Conservation (phyloP, 1,140 invertebrate species). For the Psix sp. region DNA sequence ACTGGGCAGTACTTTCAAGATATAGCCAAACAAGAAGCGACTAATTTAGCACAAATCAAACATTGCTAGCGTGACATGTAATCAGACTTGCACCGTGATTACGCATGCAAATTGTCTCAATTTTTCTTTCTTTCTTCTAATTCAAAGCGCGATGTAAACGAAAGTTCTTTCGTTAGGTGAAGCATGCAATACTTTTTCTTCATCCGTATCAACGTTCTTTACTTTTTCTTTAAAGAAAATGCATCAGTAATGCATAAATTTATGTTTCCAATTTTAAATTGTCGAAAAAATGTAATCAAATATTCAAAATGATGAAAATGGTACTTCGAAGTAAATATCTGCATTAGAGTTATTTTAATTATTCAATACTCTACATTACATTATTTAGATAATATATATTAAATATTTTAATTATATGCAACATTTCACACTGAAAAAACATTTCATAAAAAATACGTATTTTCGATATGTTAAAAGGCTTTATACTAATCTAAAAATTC, state of each 20-base stretch:
- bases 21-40: slow-evolving; percentile 14
- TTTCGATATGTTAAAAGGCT: too few relatives aligned
- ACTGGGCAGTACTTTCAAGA: slow-evolving; percentile 29
- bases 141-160: slow-evolving; percentile 27
- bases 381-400: too few relatives aligned
- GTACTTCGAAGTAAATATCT: too few relatives aligned
- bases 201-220: slow-evolving; percentile 5
- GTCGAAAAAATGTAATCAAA: too few relatives aligned
- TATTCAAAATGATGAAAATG: too few relatives aligned
- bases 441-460: too few relatives aligned
- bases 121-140: slow-evolving; percentile 27
- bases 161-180: slow-evolving; percentile 42
- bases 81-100: slow-evolving; percentile 23
- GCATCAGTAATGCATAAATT: neutral
- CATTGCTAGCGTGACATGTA: slow-evolving; percentile 23
- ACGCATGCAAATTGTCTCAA: slow-evolving; percentile 29
- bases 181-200: slow-evolving; percentile 40
- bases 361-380: too few relatives aligned
- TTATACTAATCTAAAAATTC: too few relatives aligned
- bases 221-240: slow-evolving; percentile 20
- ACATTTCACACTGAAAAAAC: too few relatives aligned
- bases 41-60: slow-evolving; percentile 40
- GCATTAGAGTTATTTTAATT: too few relatives aligned
- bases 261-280: too few relatives aligned
- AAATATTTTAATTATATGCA: too few relatives aligned